Evolutionary conservation across 2,113 vertebrate species (phyloP).

Genomic region (Ancistrus triradiatus): DNA sequence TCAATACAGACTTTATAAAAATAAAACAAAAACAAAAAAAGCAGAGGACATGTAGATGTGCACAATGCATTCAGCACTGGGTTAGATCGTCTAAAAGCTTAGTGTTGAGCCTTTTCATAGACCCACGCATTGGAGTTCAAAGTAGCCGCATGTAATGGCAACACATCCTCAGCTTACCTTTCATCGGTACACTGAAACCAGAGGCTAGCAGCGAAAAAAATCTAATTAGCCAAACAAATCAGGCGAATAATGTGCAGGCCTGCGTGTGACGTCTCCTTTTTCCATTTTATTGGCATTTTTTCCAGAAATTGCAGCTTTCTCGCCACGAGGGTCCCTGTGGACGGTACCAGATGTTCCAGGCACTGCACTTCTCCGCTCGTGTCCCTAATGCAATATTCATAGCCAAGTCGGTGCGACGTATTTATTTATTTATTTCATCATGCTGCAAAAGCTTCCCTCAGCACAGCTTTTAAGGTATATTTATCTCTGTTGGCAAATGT

Average conservation of each 20-base stretch:
- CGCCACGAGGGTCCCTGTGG: constrained; percentile 75
- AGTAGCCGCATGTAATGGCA: constrained; percentile 17
- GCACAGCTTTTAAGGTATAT: constrained; percentile 37
- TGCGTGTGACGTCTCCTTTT: constrained; percentile 55
- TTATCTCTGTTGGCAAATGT: constrained; percentile 38
- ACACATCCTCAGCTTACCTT: constrained; percentile 31
- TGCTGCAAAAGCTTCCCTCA: constrained; percentile 58
- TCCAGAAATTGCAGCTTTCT: constrained; percentile 72
- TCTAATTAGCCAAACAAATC: constrained; percentile 77
- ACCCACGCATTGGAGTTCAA: constrained; percentile 19
- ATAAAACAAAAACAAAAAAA: too few relatives aligned
- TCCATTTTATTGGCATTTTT: constrained; percentile 62
- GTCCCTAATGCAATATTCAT: constrained; percentile 81
- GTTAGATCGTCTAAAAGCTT: too few relatives aligned
- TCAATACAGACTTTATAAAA: constrained; percentile 34
- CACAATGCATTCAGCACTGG: constrained; percentile 39
- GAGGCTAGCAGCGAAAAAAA: constrained; percentile 66
- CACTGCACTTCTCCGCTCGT: constrained; percentile 73
- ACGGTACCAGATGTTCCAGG: constrained; percentile 78
- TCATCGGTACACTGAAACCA: constrained; percentile 48
- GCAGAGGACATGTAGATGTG: constrained; percentile 23
- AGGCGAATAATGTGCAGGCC: constrained; percentile 68
- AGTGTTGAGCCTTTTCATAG: neutral
- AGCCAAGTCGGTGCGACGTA: constrained; percentile 68
- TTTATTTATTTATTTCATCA: constrained; percentile 75